phyloP scores from a whole-genome alignment of 2,888 invertebrate species.

The Drosophila recens region DNA sequence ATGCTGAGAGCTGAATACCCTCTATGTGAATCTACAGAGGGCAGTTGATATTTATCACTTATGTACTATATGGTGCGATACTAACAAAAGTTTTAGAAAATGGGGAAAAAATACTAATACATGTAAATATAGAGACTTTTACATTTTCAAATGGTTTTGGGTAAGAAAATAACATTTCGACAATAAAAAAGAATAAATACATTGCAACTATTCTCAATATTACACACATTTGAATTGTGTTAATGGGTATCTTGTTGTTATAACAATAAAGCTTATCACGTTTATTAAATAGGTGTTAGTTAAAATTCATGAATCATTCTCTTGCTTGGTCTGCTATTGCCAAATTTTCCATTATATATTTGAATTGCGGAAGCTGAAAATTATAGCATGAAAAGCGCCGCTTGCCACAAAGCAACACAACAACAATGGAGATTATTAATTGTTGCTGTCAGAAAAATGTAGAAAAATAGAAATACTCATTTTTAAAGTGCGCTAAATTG shows the following conservation, averaged over 20 bases:
- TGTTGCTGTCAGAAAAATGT: conserved; percentile 36
- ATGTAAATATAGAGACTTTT: no score
- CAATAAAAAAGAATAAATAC: neutral
- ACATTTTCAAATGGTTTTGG: no score
- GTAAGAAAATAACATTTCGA: no score
- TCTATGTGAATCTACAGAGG: neutral
- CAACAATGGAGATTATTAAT: conserved; percentile 58
- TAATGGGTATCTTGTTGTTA: neutral
- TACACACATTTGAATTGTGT: neutral
- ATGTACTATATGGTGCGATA: no score
- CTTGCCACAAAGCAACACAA: conserved; percentile 25
- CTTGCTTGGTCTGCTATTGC: conserved; percentile 24
- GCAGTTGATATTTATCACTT: no score
- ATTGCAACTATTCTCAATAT: neutral
- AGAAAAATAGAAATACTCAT: conserved; percentile 10
- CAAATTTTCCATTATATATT: conserved; percentile 64
- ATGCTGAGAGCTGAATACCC: neutral
- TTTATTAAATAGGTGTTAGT: conserved; percentile 42
- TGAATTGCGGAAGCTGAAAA: conserved; percentile 71
- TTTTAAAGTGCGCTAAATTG: conserved; percentile 45
- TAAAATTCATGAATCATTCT: conserved; percentile 57
- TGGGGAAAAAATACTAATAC: no score
- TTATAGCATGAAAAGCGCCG: conserved; percentile 65
- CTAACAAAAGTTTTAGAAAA: neutral
- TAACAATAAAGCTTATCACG: conserved; percentile 49